Conservation (phyloP, 1,140 invertebrate genomes). For the Tetraneura akinire region DNA sequence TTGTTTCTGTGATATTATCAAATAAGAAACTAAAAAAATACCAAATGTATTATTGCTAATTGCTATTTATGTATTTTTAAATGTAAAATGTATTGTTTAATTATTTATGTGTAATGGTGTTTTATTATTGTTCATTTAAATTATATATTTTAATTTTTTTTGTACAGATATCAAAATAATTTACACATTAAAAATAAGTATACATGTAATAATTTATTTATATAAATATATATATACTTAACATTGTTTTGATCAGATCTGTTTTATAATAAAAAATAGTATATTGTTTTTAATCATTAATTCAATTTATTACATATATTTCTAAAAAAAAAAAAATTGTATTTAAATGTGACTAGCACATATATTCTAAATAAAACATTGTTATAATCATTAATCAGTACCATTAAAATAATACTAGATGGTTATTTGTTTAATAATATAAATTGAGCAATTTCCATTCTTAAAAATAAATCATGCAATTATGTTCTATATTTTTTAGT, state of each 20-base stretch:
- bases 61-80: too few species aligned
- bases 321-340: not conserved
- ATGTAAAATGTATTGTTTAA: not conserved
- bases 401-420: slow-evolving; percentile 30
- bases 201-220: not conserved
- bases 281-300: slow-evolving; percentile 20
- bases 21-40: not conserved
- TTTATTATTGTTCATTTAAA: not conserved
- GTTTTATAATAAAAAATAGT: not conserved
- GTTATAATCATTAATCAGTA: slow-evolving; percentile 27
- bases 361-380: not conserved
- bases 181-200: not conserved
- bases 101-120: not conserved
- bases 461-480: slow-evolving; percentile 27
- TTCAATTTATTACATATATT: not conserved
- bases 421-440: slow-evolving; percentile 17
- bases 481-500: not conserved
- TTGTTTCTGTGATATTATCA: slow-evolving; percentile 22
- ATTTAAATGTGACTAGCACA: not conserved
- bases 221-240: not conserved
- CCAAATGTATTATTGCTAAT: not conserved
- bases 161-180: not conserved
- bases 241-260: slow-evolving; percentile 30
- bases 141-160: not conserved
- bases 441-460: slow-evolving; percentile 24